A percentile compares a stretch with the other conserved stretches of the same genome.
phyloP scores from a whole-genome alignment of 1,140 invertebrate species.

The Stratiolaelaps scimitus region DNA sequence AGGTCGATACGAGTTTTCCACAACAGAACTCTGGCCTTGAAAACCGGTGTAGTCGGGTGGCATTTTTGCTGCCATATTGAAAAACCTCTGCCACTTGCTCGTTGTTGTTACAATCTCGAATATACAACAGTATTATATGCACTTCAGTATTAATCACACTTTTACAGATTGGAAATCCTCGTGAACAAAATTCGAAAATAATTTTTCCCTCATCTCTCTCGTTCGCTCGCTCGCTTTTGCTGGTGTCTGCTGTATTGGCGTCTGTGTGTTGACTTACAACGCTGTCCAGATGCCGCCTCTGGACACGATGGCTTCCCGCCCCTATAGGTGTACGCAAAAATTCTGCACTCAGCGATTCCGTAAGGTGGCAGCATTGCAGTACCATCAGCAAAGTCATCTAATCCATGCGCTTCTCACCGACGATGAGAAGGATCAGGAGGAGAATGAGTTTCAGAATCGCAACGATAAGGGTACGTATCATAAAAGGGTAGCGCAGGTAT shows the following conservation, averaged over 20 bases:
- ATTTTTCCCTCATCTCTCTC: too few relatives aligned
- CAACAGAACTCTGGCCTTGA: too few relatives aligned
- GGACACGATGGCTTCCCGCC: neutral
- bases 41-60: too few relatives aligned
- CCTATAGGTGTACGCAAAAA: conserved; percentile 3
- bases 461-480: conserved; percentile 5
- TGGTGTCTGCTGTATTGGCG: neutral
- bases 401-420: neutral
- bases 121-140: too few relatives aligned
- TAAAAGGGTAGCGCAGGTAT: neutral
- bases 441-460: neutral
- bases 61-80: too few relatives aligned
- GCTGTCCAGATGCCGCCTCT: neutral
- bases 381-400: conserved; percentile 17
- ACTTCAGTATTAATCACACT: too few relatives aligned
- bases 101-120: too few relatives aligned
- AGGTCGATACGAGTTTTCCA: too few relatives aligned
- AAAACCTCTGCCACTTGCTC: too few relatives aligned
- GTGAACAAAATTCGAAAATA: too few relatives aligned
- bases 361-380: conserved; percentile 9
- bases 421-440: conserved; percentile 15
- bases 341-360: conserved; percentile 20
- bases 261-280: too few relatives aligned
- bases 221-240: neutral
- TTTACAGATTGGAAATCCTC: too few relatives aligned